Evolutionary conservation across 2,888 invertebrate genomes (phyloP), one percentile per base, ranked within the genome.

Genomic region (Caenorhabditis sp.): DNA sequence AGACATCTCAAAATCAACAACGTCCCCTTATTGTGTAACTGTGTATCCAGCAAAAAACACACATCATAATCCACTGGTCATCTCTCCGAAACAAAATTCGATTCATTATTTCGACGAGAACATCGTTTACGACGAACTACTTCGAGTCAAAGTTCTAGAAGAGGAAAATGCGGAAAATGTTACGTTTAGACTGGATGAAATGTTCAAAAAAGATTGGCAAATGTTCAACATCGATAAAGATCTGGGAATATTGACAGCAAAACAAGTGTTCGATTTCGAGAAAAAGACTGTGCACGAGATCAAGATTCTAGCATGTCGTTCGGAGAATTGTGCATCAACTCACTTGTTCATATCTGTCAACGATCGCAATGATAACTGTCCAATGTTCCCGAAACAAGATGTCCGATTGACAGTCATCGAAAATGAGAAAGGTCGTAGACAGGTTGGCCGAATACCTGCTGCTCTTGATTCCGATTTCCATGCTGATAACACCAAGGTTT

Each of bases 361-460:
- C 50, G 82, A 82, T 60, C 60, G 76, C 8, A 83, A 83, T 58
- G 82, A 82, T 53, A 82, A 82, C 53, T 83, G 83, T 26, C 83
- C 83, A 24, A 73, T 81, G 61, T 83, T 83, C 58, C 78, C 74
- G 0, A 66, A 78, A 59, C 72, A 75, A 70, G 76, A 74, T 37
- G 70, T 80, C 21, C 67, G 68, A 5, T 65, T 80, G 2, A 65
- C 78, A 1, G 67, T 80, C 0, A 43, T 69, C 0, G 80, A 80
- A 53, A 80, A 80, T 58, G 80, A 78, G 24, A 73, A 72, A 64
- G 62, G 65, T 1, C 66, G 65, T 10, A 58, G 80, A 17, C 66
- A 71, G 57, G 75, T 80, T 4, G 78, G 80, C 19, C 53, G 80
- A 31, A 71, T 80, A 23, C 80, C 80, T 1, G 69, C 80, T n/a